Percentiles rank a stretch among this genome's conserved stretches.
These are phyloP conservation scores for Diploptera punctata DNA, from an alignment of 2,888 invertebrate genomes.

Conservation along the genomic window DNA sequence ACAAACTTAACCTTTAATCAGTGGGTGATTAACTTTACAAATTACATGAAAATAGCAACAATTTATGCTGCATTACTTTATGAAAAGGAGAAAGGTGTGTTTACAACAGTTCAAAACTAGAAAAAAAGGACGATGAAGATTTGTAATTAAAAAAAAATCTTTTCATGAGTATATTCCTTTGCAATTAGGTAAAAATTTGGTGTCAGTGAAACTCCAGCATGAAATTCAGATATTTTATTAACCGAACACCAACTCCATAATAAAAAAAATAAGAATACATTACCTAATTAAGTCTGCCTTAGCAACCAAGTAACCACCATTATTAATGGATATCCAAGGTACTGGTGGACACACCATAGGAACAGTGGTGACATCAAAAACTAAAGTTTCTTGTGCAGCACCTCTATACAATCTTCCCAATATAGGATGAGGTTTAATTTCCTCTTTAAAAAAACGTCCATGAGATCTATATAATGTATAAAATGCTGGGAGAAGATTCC, in stretches of 20 bases:
- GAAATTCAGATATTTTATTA: too few relatives aligned
- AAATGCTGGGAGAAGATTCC: conserved; percentile 76
- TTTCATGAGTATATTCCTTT: too few relatives aligned
- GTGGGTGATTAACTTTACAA: too few relatives aligned
- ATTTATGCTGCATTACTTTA: too few relatives aligned
- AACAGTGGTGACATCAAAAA: conserved; percentile 68
- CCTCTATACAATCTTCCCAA: conserved; percentile 72
- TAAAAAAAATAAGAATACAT: conserved; percentile 16
- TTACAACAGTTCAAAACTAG: too few relatives aligned
- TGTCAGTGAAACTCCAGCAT: too few relatives aligned
- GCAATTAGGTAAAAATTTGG: too few relatives aligned
- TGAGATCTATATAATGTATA: conserved; percentile 78
- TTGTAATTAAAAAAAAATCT: too few relatives aligned
- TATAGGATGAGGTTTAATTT: conserved; percentile 82
- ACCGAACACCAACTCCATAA: background rate
- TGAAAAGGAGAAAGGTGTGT: too few relatives aligned
- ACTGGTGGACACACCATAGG: conserved; percentile 86
- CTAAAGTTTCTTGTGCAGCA: conserved; percentile 70
- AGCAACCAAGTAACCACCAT: conserved; percentile 79
- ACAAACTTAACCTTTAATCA: too few relatives aligned
- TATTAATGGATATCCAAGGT: conserved; percentile 76
- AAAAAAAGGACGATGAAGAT: too few relatives aligned
- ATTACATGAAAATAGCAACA: too few relatives aligned
- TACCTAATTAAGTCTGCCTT: conserved; percentile 66
- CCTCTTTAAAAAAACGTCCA: conserved; percentile 62